Evolutionary conservation across 2,888 invertebrate genomes (phyloP), one percentile per base, ranked within the genome.

Genomic region (Macropis europaea): DNA sequence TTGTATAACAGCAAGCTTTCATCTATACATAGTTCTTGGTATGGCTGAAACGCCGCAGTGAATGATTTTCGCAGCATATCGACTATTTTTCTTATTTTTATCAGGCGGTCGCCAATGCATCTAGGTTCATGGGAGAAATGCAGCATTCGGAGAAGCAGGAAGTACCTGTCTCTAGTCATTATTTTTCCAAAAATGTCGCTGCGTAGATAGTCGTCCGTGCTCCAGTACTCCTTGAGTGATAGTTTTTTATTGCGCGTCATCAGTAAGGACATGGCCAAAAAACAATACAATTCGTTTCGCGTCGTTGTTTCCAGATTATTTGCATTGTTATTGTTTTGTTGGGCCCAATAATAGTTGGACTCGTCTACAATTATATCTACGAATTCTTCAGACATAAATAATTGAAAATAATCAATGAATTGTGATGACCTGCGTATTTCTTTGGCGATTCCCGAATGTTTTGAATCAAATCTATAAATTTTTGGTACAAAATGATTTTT

Each of bases 341-440:
- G 11, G 17, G 22, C 32, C 50, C 11, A 50, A 50, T 32, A 50
- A 13, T 54, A 38, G 36, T 54, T 54, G 19, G 54, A 38, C 36
- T 54, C 54, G 9, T 38, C 36, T 38, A 30, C 54, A 30, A 54
- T 38, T 2, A n/a, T n/a, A 19, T 54, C 13, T 17, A 54, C 54
- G 34, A 54, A 38, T 40, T 54, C 54, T 1, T 38, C 54, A 19
- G 54, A 40, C 13, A 13, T 17, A 36, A 50, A 50, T 15, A 50
- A 34, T 11, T 7, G 1, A 32, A 50, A 50, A 34, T 50, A 54
- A 54, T 40, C 38, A 80, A 80, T 26, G 24, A 45, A 26, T 45
- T 45, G 24, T 2, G 45, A 24, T 6, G 4, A 45, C 30, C 45
- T 56, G 43, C 56, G 42, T 19, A 56, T 56, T 43, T 45, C 26